These are phyloP conservation scores for Chouioia cunea DNA, from an alignment of 2,888 invertebrate genomes.

Conservation along the genomic window DNA sequence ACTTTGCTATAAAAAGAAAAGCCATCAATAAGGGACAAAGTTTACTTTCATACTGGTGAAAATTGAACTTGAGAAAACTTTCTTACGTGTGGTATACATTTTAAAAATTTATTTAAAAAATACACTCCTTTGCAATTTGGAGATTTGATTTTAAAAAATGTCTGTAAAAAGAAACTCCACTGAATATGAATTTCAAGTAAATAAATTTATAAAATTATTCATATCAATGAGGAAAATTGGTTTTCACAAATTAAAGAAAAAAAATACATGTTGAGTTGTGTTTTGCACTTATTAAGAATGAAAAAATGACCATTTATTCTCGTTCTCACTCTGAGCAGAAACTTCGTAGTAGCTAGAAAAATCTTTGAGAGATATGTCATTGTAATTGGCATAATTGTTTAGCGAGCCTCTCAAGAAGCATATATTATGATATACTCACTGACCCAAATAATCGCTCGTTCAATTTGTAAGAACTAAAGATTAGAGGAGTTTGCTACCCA, in stretches of 20 bases:
- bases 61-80: slow-evolving; percentile 13
- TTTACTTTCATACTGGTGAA: slow-evolving; percentile 25
- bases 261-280: slow-evolving; percentile 25
- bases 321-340: slow-evolving; percentile 38
- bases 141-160: slow-evolving; percentile 19
- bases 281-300: slow-evolving; percentile 33
- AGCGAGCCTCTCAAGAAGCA: too few species aligned
- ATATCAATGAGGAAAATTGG: slow-evolving; percentile 24
- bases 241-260: slow-evolving; percentile 14
- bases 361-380: slow-evolving; percentile 2
- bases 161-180: slow-evolving; percentile 20
- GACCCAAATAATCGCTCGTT: too few species aligned
- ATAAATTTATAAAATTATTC: slow-evolving; percentile 26
- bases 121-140: slow-evolving; percentile 16
- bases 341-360: slow-evolving; percentile 20
- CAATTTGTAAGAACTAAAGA: too few species aligned
- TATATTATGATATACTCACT: too few species aligned
- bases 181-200: slow-evolving; percentile 30
- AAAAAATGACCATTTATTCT: slow-evolving; percentile 31
- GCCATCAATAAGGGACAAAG: slow-evolving; percentile 23
- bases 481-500: too few species aligned
- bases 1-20: slow-evolving; percentile 10
- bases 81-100: slow-evolving; percentile 19
- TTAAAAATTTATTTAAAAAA: slow-evolving; percentile 34
- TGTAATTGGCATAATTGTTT: too few species aligned